Base-by-base conservation (phyloP, 2,797 vertebrate genomes). In the Megaceryle alcyon region DNA sequence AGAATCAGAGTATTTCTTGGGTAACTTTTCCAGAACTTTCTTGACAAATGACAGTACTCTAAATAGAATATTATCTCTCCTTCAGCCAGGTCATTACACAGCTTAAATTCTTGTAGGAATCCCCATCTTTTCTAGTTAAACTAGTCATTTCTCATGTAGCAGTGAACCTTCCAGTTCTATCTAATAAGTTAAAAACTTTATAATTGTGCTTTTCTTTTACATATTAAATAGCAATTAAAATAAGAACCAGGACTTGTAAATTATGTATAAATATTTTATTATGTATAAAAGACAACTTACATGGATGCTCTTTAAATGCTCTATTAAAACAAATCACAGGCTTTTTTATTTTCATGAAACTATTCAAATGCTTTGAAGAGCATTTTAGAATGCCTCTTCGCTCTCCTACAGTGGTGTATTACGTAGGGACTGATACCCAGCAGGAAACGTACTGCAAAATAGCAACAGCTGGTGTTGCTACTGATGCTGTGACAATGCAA, bases 181-280 rank as follows among this genome's bases (percentile, higher is more conserved):
- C 12, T 18, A 90, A 44, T 6, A 70, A 78, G 35, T 26, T 43
- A 46, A 65, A 86, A 84, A 46, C 17, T 70, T 95, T 5, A 33
- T 33, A 33, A 33, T 33, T 33, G 33, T 33, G 33, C 33, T 33
- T 33, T 33, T 33, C 33, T 33, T 33, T 33, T 33, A 33, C 33
- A 33, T 33, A 33, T 33, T 33, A 63, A 90, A 57, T 15, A 88
- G 19, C 6, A 85, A 75, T 81, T 63, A 72, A 91, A 92, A 93
- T 71, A 63, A 90, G 46, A 79, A 73, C 19, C 20, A 83, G 41
- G 41, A 35, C 35, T 71, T 79, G 12, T 33, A 85, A 69, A 91
- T 90, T 92, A 39, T 65, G 33, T 93, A 96, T 90, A 97, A 96
- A 97, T 97, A 96, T 92, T 96, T 96, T 94, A 97, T 95, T 96